These are phyloP conservation scores for Napeogenes sylphis DNA, from an alignment of 2,888 invertebrate genomes.

Conservation along the genomic window DNA sequence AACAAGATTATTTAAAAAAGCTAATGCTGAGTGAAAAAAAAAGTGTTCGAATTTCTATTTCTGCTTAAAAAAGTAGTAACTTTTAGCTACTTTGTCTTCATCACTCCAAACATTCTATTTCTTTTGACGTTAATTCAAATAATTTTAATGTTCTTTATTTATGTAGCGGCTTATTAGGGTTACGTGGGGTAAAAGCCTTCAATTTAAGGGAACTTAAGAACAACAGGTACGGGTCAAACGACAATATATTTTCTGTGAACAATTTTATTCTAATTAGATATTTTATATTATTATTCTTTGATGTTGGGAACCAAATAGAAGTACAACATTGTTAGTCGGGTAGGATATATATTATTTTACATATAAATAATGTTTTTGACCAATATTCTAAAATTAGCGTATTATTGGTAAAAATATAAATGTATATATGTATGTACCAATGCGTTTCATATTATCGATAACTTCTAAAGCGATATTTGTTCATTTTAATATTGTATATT, in stretches of 20 bases:
- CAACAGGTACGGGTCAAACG: background rate
- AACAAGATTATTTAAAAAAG: conserved; percentile 8
- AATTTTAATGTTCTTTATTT: conserved; percentile 12
- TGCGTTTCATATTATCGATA: too few relatives aligned
- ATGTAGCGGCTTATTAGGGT: conserved; percentile 8
- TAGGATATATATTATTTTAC: too few relatives aligned
- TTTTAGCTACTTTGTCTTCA: conserved; percentile 25
- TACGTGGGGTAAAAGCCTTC: background rate
- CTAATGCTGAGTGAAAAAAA: conserved; percentile 10
- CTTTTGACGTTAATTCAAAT: conserved; percentile 10
- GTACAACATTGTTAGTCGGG: too few relatives aligned
- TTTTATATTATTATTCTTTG: background rate
- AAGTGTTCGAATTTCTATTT: conserved; percentile 22
- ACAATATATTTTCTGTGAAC: background rate
- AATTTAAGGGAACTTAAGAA: background rate
- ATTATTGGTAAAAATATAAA: too few relatives aligned
- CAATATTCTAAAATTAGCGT: too few relatives aligned
- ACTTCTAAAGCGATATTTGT: too few relatives aligned
- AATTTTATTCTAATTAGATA: background rate
- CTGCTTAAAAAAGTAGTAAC: conserved; percentile 25
- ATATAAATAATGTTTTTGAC: too few relatives aligned
- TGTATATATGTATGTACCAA: too few relatives aligned
- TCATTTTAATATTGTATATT: too few relatives aligned
- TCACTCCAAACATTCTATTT: conserved; percentile 14
- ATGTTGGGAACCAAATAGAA: too few relatives aligned